Evolutionary conservation across 2,797 vertebrate genomes (phyloP).

Genomic region (Phataginus tetradactyla): DNA sequence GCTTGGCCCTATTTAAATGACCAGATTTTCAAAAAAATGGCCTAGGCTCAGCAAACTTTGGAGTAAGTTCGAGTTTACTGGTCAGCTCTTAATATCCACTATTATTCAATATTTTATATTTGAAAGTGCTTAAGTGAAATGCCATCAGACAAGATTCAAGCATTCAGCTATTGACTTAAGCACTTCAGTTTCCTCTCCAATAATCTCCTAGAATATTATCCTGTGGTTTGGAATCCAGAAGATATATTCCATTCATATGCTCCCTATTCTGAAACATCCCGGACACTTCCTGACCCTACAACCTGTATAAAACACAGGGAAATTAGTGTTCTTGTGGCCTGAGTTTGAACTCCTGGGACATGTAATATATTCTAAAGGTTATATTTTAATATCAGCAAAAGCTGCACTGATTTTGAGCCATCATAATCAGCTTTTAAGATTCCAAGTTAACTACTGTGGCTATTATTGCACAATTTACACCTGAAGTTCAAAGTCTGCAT

Average conservation of each 20-base stretch:
- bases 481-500: neutral
- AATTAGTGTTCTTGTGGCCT: constrained; percentile 37
- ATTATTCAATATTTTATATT: neutral
- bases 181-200: neutral
- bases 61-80: neutral
- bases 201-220: neutral
- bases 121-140: neutral
- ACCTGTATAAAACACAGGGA: neutral
- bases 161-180: neutral
- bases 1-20: neutral
- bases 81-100: neutral
- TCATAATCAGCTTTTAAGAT: neutral
- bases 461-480: neutral
- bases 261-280: neutral
- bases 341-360: constrained; percentile 16
- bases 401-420: neutral
- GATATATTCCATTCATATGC: neutral
- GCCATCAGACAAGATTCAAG: neutral
- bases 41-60: neutral
- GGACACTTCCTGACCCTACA: neutral
- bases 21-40: neutral
- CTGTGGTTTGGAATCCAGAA: neutral
- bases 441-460: neutral
- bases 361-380: neutral
- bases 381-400: constrained; percentile 22